Conservation (phyloP, 2,113 vertebrate genomes). For the Ondatra zibethicus region DNA sequence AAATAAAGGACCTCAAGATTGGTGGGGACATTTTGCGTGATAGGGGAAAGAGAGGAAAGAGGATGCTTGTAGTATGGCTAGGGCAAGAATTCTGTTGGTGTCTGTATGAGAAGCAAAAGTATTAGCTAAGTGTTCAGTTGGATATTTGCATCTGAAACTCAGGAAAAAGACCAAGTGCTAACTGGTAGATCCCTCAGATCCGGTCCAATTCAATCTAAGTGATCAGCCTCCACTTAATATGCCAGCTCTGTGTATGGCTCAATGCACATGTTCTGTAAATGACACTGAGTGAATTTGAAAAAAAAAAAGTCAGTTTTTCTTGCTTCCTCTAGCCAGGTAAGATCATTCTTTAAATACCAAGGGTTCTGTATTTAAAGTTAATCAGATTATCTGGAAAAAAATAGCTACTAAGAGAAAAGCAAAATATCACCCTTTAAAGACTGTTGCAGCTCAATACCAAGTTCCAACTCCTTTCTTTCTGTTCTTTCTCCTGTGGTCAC, state of each 20-base stretch:
- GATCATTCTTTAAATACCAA: background rate
- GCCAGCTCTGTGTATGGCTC: background rate
- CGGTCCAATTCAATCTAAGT: conserved; percentile 3
- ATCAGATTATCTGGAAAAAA: conserved; percentile 14
- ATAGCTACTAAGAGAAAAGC: conserved; percentile 5
- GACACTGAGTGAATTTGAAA: background rate
- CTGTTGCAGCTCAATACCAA: conserved; percentile 18
- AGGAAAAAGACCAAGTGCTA: background rate
- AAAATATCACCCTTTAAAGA: background rate
- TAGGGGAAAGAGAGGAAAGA: background rate
- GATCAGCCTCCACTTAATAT: background rate
- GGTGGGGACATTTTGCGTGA: background rate
- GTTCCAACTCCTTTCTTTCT: background rate
- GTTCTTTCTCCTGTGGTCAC: background rate
- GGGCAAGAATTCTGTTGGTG: conserved; percentile 3
- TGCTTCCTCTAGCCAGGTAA: background rate
- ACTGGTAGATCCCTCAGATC: conserved; percentile 6
- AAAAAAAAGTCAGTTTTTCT: background rate
- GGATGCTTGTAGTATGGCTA: background rate
- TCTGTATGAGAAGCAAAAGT: background rate
- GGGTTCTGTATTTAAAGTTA: background rate
- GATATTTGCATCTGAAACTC: conserved; percentile 5
- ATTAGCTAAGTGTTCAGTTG: background rate
- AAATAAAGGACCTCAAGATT: background rate
- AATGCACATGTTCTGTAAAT: background rate